Evolutionary conservation across 2,797 vertebrate species (phyloP), one percentile per base, ranked within the genome.

Genomic region (Darevskia mixta): DNA sequence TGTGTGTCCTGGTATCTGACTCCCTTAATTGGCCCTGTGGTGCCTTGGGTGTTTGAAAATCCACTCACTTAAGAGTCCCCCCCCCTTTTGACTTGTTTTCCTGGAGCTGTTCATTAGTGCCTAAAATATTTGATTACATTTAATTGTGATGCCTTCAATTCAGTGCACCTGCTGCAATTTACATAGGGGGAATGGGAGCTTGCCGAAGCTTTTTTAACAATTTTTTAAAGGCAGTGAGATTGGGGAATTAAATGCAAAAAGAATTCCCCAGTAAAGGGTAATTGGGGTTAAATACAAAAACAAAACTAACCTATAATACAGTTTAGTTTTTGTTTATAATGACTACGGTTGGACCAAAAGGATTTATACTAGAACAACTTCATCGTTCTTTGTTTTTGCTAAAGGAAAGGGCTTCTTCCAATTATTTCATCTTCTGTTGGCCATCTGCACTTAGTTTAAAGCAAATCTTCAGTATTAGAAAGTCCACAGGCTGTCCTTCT

Each of bases 111-210:
- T 97, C 97, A 97, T 97, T 97, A 97, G 96, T 94, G 96, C 96
- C 95, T 97, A 97, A 97, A 97, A 97, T 96, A 97, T 97, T 97
- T 97, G 96, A 97, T 97, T 97, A 97, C 95, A 95, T 97, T 97
- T 97, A 97, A 97, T 96, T 97, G 96, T 97, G 95, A 96, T 95
- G 96, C 94, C 96, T 97, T 96, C 96, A 96, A 96, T 96, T 96
- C 93, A 95, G 87, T 96, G 95, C 97, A 97, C 97, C 97, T 97
- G 96, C 96, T 97, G 93, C 95, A 97, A 96, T 97, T 97, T 96
- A 94, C 88, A 94, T 95, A 94, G 90, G 84, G 85, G 82, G 41
- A 61, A 85, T 87, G 83, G 86, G 45, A 94, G 94, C 92, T 94
- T 96, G 83, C 86, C 92, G 92, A 96, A 96, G 90, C 92, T 95